Base-by-base conservation (phyloP, 2,797 vertebrate genomes). In the Galagoides demidoff region DNA sequence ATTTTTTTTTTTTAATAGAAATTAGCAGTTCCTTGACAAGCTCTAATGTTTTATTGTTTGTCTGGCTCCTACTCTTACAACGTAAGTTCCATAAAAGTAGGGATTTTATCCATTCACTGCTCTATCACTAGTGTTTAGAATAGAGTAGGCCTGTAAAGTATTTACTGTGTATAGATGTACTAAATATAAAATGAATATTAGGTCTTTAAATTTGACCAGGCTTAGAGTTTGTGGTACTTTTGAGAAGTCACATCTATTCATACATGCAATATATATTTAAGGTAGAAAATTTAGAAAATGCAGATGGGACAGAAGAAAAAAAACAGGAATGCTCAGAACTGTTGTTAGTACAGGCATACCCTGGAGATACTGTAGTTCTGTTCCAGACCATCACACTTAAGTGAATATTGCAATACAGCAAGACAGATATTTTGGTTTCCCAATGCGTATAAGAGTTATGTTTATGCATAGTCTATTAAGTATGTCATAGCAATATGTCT, bases 121-220 rank as follows among this genome's bases (percentile, higher is more conserved):
- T 76, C 22, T 77, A 71, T 94, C 89, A 63, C 37, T 94, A 52
- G 45, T 95, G 31, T 49, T 85, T 92, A 76, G 59, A 43, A 29
- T 74, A 73, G 22, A 74, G 55, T 66, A 61, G 59, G 7, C 29
- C 57, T 70, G 9, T 55, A 61, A 66, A 74, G 73, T 74, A 57
- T 31, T 79, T 96, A 66, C 55, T 64, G 81, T 4, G 2, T 64
- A 45, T 7, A 61, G 43, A 70, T 85, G 88, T 85, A 85, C 64
- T 89, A 61, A 61, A 19, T 83, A 31, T 59, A 78, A 85, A 85
- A 76, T 85, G 34, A 78, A 45, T 81, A 11, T 89, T 92, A 37
- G 45, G 52, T 89, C 95, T 94, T 93, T 88, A 61, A 34, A 27
- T 81, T n/a, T 76, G 81, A 88, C 23, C 55, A 74, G 83, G 2